Evolutionary conservation across 64 coral and sea anemone species (phyloP), one percentile per base, ranked within the genome.

Genomic region (Stylophora pistillata): DNA sequence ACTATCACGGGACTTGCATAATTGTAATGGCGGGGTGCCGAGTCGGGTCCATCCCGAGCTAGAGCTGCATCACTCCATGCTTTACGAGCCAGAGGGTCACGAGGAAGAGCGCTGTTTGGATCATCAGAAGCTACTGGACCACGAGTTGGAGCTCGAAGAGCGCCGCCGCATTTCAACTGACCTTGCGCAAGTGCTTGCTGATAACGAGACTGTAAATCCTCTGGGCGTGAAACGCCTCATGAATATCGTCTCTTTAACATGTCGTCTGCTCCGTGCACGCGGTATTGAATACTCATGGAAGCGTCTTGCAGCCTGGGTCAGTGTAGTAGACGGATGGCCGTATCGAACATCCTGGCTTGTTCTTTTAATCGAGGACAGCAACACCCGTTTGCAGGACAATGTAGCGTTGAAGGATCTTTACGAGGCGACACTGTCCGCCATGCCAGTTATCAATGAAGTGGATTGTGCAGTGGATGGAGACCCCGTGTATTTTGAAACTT

Each of bases 261-360:
- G 93, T 18, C 97, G 97, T 23, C 84, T 99, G 59, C 93, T 99
- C 6, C 93, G 97, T 20, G 97, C 97, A 41, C 88, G 85, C n/a
- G 91, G 93, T 25, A 64, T 99, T 29, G 90, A 95, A 18, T 99
- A 95, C 62, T 91, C 90, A 2, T 99, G 97, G 97, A 99, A 99
- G 73, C 87, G 93, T 72, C 79, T 99, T 4, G 97, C 97, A 12
- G 94, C 97, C 27, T 99, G 97, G 97, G 97, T 93, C 14, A 99
- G 97, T 90, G 55, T 99, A 17, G 93, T 95, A 25, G 97, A 99
- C 58, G 93, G 93, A 56, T 99, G 97, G 97, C 97, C 97, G 10
- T 99, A 93, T 76, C 93, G 90, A 55, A 89, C 91, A n/a, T 99
- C 97, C 23, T 99, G 97, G 97, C 72, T 99, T 37, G 97, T 99